Percentiles rank a stretch among this genome's conserved stretches.
Conservation (phyloP, 35 echinoderm and acorn worm species). For the Amphiura filiformis region DNA sequence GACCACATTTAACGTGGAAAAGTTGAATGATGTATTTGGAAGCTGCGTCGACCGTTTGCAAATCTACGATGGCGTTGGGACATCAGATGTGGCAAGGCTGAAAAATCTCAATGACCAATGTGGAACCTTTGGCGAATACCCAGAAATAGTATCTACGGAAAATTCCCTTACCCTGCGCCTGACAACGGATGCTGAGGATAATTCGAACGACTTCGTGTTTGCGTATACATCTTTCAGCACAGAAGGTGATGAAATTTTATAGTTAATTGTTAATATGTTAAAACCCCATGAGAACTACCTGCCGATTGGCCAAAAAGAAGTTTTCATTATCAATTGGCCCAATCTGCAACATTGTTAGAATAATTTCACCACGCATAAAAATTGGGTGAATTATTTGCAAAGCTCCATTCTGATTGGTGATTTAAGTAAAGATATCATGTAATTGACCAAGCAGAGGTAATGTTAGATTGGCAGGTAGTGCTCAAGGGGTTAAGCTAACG, state of each 20-base stretch:
- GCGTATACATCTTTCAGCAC: constrained; percentile 14
- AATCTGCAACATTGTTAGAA: too few relatives aligned
- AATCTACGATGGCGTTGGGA: background rate
- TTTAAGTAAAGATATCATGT: too few relatives aligned
- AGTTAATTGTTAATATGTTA: background rate
- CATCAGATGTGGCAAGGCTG: background rate
- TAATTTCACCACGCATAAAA: too few relatives aligned
- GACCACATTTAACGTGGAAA: background rate
- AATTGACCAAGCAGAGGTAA: too few relatives aligned
- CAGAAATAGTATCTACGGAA: background rate
- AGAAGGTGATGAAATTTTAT: background rate
- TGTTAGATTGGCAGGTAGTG: too few relatives aligned
- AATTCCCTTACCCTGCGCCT: background rate
- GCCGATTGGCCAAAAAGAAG: too few relatives aligned
- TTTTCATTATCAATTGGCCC: too few relatives aligned
- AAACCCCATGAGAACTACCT: too few relatives aligned
- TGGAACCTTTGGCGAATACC: background rate
- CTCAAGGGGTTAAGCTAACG: too few relatives aligned
- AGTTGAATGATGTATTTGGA: background rate
- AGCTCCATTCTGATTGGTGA: too few relatives aligned
- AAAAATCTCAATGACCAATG: background rate
- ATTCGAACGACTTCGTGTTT: background rate
- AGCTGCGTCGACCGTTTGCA: background rate
- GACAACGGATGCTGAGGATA: background rate
- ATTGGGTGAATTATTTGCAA: too few relatives aligned